Percentiles rank a stretch among this genome's conserved stretches.
phyloP scores from a whole-genome alignment of 2,888 invertebrate species.

The Drosophila engyochracea region DNA sequence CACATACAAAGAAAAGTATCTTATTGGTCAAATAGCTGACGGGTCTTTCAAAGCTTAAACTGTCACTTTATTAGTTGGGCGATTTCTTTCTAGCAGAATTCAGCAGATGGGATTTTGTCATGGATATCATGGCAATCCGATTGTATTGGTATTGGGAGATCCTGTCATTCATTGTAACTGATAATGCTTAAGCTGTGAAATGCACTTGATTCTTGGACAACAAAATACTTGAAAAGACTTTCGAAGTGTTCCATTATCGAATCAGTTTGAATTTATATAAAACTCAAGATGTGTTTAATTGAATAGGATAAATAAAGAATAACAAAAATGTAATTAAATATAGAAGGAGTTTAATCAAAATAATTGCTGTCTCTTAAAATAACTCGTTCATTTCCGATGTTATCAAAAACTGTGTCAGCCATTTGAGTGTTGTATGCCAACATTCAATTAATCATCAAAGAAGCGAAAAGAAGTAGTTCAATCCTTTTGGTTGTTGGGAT shows the following conservation, averaged over 20 bases:
- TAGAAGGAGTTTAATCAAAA: not conserved
- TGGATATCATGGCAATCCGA: slow-evolving; percentile 4
- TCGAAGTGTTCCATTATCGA: not conserved
- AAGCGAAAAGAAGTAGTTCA: slow-evolving; percentile 13
- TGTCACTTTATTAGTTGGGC: slow-evolving; percentile 33
- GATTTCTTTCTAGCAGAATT: slow-evolving; percentile 16
- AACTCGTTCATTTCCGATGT: not conserved
- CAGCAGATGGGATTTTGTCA: not conserved
- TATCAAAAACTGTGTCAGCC: slow-evolving; percentile 31
- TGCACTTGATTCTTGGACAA: not conserved
- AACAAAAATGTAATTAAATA: not conserved
- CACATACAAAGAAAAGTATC: not conserved
- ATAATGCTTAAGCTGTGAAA: slow-evolving; percentile 4
- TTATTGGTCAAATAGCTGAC: slow-evolving; percentile 5
- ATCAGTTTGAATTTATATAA: not conserved
- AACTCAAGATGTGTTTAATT: not conserved
- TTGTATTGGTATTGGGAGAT: not conserved
- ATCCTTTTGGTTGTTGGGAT: slow-evolving; percentile 10
- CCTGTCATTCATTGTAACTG: not conserved
- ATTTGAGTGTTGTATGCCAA: slow-evolving; percentile 25
- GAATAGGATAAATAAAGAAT: too few relatives aligned
- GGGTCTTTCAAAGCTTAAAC: slow-evolving; percentile 35
- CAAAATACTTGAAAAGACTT: not conserved
- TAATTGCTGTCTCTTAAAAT: not conserved
- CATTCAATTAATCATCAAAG: slow-evolving; percentile 33